These are phyloP conservation scores for Empis livida DNA, from an alignment of 2,888 invertebrate species.

Conservation along the genomic window DNA sequence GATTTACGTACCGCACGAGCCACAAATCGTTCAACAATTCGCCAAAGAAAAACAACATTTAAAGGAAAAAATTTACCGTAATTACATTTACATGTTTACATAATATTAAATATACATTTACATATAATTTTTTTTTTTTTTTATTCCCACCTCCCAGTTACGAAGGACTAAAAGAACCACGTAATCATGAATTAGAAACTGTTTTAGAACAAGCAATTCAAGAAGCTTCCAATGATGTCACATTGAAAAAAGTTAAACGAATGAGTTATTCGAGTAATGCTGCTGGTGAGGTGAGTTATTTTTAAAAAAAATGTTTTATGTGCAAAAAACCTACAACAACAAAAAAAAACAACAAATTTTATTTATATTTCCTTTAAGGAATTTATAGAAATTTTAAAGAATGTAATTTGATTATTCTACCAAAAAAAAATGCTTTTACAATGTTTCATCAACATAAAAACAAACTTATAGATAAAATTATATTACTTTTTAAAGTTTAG, in stretches of 20 bases:
- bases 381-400: neutral
- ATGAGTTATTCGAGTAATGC: constrained; percentile 59
- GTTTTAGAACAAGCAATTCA: constrained; percentile 52
- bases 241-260: constrained; percentile 56
- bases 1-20: constrained; percentile 64
- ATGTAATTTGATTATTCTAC: neutral
- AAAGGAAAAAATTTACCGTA: constrained; percentile 20
- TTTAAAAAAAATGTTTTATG: no score
- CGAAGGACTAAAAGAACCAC: constrained; percentile 26
- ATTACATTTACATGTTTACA: constrained; percentile 3
- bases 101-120: neutral
- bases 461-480: neutral
- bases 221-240: constrained; percentile 54
- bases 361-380: neutral
- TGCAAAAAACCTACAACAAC: no score
- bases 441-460: neutral
- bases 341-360: neutral
- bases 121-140: no score
- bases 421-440: neutral
- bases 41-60: constrained; percentile 20
- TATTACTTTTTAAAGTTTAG: neutral
- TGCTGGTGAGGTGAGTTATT: constrained; percentile 45
- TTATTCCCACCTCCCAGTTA: no score
- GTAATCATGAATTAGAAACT: constrained; percentile 41
- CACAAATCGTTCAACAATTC: constrained; percentile 45